Base-by-base conservation (phyloP, 2,888 invertebrate genomes). In the Hyalella azteca region DNA sequence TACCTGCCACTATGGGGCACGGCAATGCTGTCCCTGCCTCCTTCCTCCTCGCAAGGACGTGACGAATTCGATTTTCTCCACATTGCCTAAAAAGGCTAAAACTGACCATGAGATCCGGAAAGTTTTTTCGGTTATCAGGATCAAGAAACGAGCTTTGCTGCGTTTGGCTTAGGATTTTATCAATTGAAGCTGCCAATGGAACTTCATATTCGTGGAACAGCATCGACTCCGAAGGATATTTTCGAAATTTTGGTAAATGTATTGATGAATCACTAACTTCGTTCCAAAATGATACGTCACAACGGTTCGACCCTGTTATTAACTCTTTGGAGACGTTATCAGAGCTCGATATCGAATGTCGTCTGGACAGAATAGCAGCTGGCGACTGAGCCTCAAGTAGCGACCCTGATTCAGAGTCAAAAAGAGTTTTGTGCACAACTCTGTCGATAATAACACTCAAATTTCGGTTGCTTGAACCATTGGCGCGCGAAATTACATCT, bases 341-440 rank as follows among this genome's bases (percentile, higher is more conserved):
- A 59, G 81, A 29, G 29, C 81, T 73, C 22, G 81, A 77, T 59
- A 83, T 48, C 11, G 83, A 83, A 77, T 83, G 83, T 40, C 83
- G 80, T 36, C 83, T 78, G 45, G 60, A 80, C 9, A 60, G 40
- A 36, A 26, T 19, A 2, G 36, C 66, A 22, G 29, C 15, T 15
- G 1, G 9, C 19, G 36, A 22, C 7, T 1, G 22, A 9, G 22
- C 3, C 5, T 26, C 26, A 7, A 13, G 22, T 11, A 22, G 5
- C 26, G 54, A 54, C 9, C 5, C 26, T 4, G 9, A 26, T 54
- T 54, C 54, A 22, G 54, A 54, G 13, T 54, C 54, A 19, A 54
- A 54, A 26, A 54, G 54, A 54, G 22, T 54, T 26, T 29, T 22
- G 22, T 22, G 54, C 19, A 54, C 54, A 26, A 54, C 54, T 54